Percentiles rank a stretch among this genome's conserved stretches.
These are phyloP conservation scores for Ceratina calcarata DNA, from an alignment of 1,140 invertebrate species.

Conservation along the genomic window DNA sequence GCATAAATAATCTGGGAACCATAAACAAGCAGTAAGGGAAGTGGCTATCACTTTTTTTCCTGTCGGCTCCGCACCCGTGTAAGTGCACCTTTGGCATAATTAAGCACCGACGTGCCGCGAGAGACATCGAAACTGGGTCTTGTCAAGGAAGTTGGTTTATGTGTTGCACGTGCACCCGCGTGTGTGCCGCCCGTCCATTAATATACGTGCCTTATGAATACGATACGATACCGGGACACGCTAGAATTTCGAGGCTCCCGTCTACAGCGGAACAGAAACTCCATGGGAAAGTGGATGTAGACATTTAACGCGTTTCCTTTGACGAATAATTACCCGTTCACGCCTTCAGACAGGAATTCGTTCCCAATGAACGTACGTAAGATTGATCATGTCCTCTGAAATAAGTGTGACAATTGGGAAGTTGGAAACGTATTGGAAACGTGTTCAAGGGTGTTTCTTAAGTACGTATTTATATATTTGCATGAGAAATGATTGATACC, in stretches of 20 bases:
- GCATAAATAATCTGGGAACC: not conserved
- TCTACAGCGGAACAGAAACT: slow-evolving; percentile 1
- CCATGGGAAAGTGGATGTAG: slow-evolving; percentile 31
- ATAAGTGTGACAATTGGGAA: too few species aligned
- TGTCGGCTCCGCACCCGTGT: slow-evolving; percentile 19
- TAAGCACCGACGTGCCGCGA: slow-evolving; percentile 36
- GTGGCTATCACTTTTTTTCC: not conserved
- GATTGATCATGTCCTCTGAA: too few species aligned
- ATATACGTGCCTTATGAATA: slow-evolving; percentile 44
- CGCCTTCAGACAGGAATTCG: too few species aligned
- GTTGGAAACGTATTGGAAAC: too few species aligned
- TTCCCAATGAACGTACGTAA: too few species aligned
- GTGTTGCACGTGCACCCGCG: slow-evolving; percentile 45
- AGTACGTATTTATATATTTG: too few species aligned
- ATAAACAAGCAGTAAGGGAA: slow-evolving; percentile 16
- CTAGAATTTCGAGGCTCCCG: slow-evolving; percentile 49
- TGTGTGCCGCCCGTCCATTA: slow-evolving; percentile 35
- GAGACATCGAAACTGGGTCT: slow-evolving; percentile 53
- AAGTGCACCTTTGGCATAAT: slow-evolving; percentile 42
- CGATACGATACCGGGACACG: slow-evolving; percentile 20
- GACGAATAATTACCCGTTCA: too few species aligned
- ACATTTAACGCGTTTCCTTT: too few species aligned
- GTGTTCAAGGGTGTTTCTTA: too few species aligned
- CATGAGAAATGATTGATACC: too few species aligned
- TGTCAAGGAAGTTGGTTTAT: slow-evolving; percentile 51